Percentiles rank a stretch among this genome's conserved stretches.
Conservation (phyloP, 1,140 invertebrate species). For the Ostrea edulis region DNA sequence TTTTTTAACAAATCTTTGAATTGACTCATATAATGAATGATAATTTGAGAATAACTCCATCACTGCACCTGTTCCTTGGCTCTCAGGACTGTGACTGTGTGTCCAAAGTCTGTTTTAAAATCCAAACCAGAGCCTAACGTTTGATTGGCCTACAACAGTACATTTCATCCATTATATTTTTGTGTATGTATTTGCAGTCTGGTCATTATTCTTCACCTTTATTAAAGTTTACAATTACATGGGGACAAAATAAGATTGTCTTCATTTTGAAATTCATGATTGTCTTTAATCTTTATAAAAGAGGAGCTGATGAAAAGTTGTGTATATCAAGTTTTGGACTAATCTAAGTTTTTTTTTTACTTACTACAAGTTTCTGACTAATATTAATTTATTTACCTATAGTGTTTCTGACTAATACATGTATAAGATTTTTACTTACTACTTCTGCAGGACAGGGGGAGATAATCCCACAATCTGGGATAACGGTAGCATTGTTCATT, state of each 20-base stretch:
- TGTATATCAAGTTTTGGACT: no score
- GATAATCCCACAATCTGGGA: slow-evolving; percentile 47
- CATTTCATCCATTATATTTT: no score
- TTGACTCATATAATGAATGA: background rate
- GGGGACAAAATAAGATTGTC: no score
- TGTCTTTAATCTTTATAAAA: no score
- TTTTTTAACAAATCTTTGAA: background rate
- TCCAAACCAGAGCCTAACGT: slow-evolving; percentile 6
- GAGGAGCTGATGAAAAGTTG: no score
- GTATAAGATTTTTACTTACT: slow-evolving; percentile 48
- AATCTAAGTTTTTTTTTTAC: slow-evolving; percentile 44
- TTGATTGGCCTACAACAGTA: background rate
- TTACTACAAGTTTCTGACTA: no score
- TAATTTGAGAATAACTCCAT: background rate
- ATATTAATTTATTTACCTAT: no score
- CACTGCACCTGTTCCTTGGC: background rate
- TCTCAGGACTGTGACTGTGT: background rate
- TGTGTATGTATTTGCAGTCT: no score
- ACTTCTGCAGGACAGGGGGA: slow-evolving; percentile 62
- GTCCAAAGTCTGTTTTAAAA: slow-evolving; percentile 22
- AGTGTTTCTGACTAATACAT: no score
- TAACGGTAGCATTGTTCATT: slow-evolving; percentile 38
- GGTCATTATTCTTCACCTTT: no score
- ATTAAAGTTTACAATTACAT: no score
- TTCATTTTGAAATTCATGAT: no score